Conservation (phyloP, 2,113 vertebrate genomes). For the Phalacrocorax carbo region DNA sequence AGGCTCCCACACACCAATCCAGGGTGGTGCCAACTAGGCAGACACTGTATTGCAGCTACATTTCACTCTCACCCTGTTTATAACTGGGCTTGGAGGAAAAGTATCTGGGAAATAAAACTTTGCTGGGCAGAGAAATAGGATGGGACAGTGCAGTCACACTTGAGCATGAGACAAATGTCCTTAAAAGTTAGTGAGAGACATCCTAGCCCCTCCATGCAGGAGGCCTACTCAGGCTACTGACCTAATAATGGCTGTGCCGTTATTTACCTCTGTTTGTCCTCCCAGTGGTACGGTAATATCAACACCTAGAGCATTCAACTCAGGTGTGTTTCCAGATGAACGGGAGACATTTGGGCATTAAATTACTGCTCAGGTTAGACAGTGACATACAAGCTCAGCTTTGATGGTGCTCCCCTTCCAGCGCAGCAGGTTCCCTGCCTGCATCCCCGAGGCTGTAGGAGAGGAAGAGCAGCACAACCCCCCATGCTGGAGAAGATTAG, state of each 20-base stretch:
- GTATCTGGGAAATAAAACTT: background rate
- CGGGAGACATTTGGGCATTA: background rate
- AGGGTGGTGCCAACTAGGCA: background rate
- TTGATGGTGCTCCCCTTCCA: background rate
- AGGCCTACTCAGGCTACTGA: background rate
- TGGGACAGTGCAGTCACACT: background rate
- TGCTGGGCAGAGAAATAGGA: background rate
- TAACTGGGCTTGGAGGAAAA: background rate
- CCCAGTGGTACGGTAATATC: background rate
- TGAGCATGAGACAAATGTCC: background rate
- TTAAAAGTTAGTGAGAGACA: background rate
- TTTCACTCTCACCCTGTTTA: background rate
- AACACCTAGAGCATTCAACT: background rate
- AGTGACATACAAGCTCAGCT: background rate
- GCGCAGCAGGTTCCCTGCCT: background rate
- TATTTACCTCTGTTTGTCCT: background rate
- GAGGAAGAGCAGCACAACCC: background rate
- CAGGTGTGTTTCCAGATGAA: background rate
- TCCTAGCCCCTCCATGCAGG: background rate
- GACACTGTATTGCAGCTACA: background rate
- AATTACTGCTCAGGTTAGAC: background rate
- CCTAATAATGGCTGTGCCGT: background rate
- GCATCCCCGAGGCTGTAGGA: background rate
- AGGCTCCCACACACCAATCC: background rate
- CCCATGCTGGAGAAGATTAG: accelerated